Percentiles rank a stretch among this genome's conserved stretches.
Evolutionary conservation across 2,888 invertebrate genomes (phyloP).

Genomic region (Ochlodes sylvanus): DNA sequence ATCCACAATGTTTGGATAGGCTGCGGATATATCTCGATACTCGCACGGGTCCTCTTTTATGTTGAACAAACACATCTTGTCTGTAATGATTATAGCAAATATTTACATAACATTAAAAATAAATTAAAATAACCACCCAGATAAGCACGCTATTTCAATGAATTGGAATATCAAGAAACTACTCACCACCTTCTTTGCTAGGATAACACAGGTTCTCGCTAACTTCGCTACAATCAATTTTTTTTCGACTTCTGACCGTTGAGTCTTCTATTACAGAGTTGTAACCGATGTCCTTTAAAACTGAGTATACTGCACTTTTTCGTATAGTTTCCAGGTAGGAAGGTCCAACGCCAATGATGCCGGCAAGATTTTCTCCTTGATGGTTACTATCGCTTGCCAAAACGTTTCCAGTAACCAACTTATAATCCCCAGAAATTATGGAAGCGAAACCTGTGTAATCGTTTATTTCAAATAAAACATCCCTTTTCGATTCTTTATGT

Average conservation of each 20-base stretch:
- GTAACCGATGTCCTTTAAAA: constrained; percentile 54
- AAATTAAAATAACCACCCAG: too few species aligned
- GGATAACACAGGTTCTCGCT: constrained; percentile 56
- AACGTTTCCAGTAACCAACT: constrained; percentile 63
- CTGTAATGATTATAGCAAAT: constrained; percentile 52
- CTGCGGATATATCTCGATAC: constrained; percentile 57
- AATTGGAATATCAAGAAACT: too few species aligned
- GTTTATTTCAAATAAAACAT: constrained; percentile 67
- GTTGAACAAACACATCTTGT: constrained; percentile 63
- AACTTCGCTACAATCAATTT: constrained; percentile 53
- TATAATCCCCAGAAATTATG: constrained; percentile 63
- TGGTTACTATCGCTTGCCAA: constrained; percentile 51
- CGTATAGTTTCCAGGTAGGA: constrained; percentile 57
- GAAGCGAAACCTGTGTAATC: constrained; percentile 63
- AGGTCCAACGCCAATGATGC: constrained; percentile 58
- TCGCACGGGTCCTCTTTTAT: constrained; percentile 73
- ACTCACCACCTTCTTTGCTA: constrained; percentile 54
- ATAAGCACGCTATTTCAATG: too few species aligned
- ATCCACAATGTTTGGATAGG: constrained; percentile 55
- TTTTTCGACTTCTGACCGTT: constrained; percentile 53
- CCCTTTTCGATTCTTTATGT: constrained; percentile 58
- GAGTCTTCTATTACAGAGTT: constrained; percentile 49
- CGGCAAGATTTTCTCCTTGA: constrained; percentile 61
- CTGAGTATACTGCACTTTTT: constrained; percentile 55
- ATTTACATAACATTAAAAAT: not conserved